Base-by-base conservation (phyloP, 2,888 invertebrate genomes). In the Gibbula magus region DNA sequence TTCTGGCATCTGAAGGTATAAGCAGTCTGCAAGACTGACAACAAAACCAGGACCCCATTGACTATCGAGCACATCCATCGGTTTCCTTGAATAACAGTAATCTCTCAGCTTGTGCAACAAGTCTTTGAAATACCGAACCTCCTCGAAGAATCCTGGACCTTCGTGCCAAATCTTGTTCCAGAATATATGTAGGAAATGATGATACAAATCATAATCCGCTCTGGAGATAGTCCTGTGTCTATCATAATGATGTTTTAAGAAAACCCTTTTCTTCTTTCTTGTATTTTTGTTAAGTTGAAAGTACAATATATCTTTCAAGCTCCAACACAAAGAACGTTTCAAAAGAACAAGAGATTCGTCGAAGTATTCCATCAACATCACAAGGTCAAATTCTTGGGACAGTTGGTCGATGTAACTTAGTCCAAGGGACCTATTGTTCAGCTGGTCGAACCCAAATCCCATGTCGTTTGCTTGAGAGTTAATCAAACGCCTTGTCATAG, bases 291-390 rank as follows among this genome's bases (percentile, higher is more conserved):
- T 82, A 45, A 85, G 81, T 45, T 81, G 82, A 61, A 88, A 82
- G 80, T 85, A 86, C 32, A 88, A 75, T 7, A 88, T 80, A 78
- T 89, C 88, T 53, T 86, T 82, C 3, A 82, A 76, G n/a, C 77
- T 83, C 88, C 89, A 89, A 75, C 88, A 88, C 18, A 88, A 78
- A n/a, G 78, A 51, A n/a, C 85, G 80, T 67, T 84, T 85, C 1
- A 88, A 82, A 25, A 89, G 82, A 52, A 88, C 79, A 39, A 89
- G 79, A 0, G 88, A 88, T 75, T 88, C 88, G 75, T 88, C 85
- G 25, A 89, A 86, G 25, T 81, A 79, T 54, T 89, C 89, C 53
- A 84, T 80, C 67, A 88, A 84, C 86, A 88, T 86, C 8, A 89
- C 84, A n/a, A 87, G 78, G n/a, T 83, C 76, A 74, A 88, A 89